phyloP scores from a whole-genome alignment of 2,797 vertebrate genomes.

The Salarias fasciatus region DNA sequence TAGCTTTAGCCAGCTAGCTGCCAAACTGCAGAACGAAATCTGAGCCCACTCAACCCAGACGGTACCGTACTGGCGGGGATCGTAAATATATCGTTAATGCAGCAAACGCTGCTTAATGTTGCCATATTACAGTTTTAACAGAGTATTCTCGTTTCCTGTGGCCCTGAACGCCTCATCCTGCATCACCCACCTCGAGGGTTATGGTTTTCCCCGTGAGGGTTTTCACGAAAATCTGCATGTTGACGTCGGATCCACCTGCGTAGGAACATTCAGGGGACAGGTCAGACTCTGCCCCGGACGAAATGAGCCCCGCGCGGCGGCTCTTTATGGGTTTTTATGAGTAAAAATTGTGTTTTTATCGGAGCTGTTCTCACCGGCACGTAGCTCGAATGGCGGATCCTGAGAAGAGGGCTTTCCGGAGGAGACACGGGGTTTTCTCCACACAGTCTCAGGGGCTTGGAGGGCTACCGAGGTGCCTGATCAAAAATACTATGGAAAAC shows the following conservation, averaged over 20 bases:
- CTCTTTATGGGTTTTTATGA: no score
- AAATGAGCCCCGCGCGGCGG: no score
- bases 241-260: conserved; percentile 79
- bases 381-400: conserved; percentile 87
- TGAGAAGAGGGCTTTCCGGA: conserved; percentile 78
- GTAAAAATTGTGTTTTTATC: no score
- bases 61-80: no score
- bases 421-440: conserved; percentile 84
- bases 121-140: neutral
- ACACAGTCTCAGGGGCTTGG: conserved; percentile 57
- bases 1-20: neutral
- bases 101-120: no score
- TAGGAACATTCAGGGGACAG: neutral
- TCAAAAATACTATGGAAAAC: conserved; percentile 35
- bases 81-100: no score
- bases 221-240: conserved; percentile 98
- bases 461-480: conserved; percentile 57
- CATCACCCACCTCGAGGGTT: conserved; percentile 90
- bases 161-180: conserved; percentile 7
- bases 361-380: conserved; percentile 76
- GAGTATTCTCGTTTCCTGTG: no score
- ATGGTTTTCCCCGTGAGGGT: conserved; percentile 98
- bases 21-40: rapidly evolving
- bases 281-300: neutral
- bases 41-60: no score